Base-by-base conservation (phyloP, 2,888 invertebrate genomes). In the Bombylius discolor region DNA sequence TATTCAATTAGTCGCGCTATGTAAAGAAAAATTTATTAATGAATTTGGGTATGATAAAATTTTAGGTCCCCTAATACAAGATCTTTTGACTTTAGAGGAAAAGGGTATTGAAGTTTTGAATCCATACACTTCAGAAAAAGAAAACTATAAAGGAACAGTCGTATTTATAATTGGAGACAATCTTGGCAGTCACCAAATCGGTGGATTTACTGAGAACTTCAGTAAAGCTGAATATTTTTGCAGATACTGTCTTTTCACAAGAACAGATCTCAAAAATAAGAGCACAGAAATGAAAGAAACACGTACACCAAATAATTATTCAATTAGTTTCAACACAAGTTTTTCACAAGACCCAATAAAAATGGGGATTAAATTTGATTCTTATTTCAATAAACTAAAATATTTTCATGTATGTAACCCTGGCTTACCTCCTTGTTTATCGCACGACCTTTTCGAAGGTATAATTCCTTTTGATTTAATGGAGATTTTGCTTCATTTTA, bases 171-270 rank as follows among this genome's bases (percentile, higher is more conserved):
- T 59, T 54, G 63, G 62, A 3, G 64, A 64, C 49, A 64, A 63
- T 60, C 55, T 64, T 52, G 64, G 63, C 12, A 60, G 63, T 52
- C 66, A 67, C 53, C 61, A 63, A 58, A 58, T 68, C 34, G 67
- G 65, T 45, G 67, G 65, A 31, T 66, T 63, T 62, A 39, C 39
- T 32, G 63, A 64, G 63, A 67, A 63, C 58, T 66, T 67, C 57
- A 58, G 56, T 53, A 56, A 36, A 11, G 52, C 58, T n/a, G 52
- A 57, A 33, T 64, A 63, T 56, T 62, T 65, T 51, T 67, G 67
- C 56, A 52, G 67, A 44, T 64, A 55, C 57, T 66, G 65, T 58
- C 61, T 62, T 46, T 47, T 53, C 39, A 56, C 46, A 53, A 48
- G 56, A 45, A 47, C 36, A 36, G 36, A 36, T 36, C 36, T 36